Base-by-base conservation (phyloP, 2,113 vertebrate genomes). In the Arvicanthis niloticus region DNA sequence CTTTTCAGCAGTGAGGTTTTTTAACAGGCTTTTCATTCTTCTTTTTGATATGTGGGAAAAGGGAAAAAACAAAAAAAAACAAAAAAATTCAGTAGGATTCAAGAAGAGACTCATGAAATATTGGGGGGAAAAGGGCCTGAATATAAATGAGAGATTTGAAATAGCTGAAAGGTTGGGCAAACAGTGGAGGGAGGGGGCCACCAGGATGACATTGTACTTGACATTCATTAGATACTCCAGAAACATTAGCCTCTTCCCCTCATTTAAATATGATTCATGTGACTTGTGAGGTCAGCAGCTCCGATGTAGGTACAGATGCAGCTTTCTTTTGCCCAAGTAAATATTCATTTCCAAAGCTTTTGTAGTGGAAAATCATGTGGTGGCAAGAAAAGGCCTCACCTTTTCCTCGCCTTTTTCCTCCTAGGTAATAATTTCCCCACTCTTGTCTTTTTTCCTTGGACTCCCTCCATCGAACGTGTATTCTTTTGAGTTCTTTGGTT, bases 311-410 rank as follows among this genome's bases (percentile, higher is more conserved):
- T 89, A 19, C 89, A 97, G 62, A 78, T 11, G 92, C 85, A 95
- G 21, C 90, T 93, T 96, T 94, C 92, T 95, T 97, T 97, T 97
- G 95, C 87, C 93, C 84, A 90, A 88, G 34, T 96, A 94, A 84
- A 70, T 90, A 58, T 98, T 97, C 96, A 70, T 96, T 97, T 98
- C 93, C 96, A 98, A 97, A 73, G 96, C 31, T 31, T 97, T 97
- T 95, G 67, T 58, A 93, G 84, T 93, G 67, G 82, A 76, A 91
- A 95, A 75, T 76, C 89, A 5, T 85, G 9, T 65, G 86, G n/a
- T 62, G 37, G 15, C 2, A 7, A 75, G 78, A 90, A 94, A 93
- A 53, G 51, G 9, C 51, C 51, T 51, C 1, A 1, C 72, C 68
- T 95, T 85, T 40, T 81, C 21, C 13, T 89, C 87, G 73, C 53